A percentile compares a stretch with the other conserved stretches of the same genome.
phyloP scores from a whole-genome alignment of 2,888 invertebrate genomes.

The Ophion ventricosus region DNA sequence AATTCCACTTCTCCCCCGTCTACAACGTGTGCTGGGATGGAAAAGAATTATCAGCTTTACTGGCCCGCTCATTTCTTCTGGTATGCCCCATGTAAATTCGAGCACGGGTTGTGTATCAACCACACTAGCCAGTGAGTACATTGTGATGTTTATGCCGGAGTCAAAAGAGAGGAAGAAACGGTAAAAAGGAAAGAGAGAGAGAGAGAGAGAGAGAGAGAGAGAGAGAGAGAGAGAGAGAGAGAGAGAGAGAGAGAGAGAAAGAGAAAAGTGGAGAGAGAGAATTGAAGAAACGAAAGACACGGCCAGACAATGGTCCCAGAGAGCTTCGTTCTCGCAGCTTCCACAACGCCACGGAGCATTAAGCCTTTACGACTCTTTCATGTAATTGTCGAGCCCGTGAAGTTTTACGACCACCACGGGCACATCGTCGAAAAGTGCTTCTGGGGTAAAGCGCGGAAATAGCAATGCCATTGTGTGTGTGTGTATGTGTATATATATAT shows the following conservation, averaged over 20 bases:
- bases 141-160: conserved; percentile 46
- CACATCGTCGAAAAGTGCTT: conserved; percentile 75
- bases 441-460: conserved; percentile 54
- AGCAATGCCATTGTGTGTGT: conserved; percentile 25
- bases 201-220: conserved; percentile 28
- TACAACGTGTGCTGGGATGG: neutral
- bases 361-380: conserved; percentile 81
- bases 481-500: conserved; percentile 7
- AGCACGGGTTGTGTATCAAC: conserved; percentile 23
- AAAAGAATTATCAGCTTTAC: too few relatives aligned
- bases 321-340: conserved; percentile 61
- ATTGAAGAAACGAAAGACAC: conserved; percentile 22
- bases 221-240: conserved; percentile 11
- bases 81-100: neutral
- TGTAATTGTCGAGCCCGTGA: conserved; percentile 82
- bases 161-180: conserved; percentile 7
- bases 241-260: conserved; percentile 2
- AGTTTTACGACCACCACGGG: conserved; percentile 79
- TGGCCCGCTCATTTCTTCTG: neutral
- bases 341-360: conserved; percentile 76
- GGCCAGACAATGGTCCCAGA: neutral
- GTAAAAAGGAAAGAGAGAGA: neutral
- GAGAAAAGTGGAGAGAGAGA: neutral
- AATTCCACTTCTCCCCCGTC: too few relatives aligned
- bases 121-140: conserved; percentile 31